Evolutionary conservation across 2,888 invertebrate species (phyloP).

Genomic region (Rugalucina vietnamica): DNA sequence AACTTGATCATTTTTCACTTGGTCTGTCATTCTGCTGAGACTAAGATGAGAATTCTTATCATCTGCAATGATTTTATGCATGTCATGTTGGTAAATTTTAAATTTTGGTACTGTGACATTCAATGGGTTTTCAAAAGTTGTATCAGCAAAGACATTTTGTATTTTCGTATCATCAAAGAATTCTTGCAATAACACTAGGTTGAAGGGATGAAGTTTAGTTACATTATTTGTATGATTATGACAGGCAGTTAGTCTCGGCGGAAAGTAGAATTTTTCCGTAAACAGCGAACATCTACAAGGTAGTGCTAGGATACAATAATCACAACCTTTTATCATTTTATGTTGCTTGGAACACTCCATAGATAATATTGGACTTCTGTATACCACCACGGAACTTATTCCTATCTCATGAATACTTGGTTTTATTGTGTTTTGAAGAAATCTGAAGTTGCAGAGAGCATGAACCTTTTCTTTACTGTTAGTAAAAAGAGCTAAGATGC

Average conservation of each 20-base stretch:
- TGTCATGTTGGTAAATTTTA: slow-evolving; percentile 38
- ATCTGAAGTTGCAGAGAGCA: slow-evolving; percentile 18
- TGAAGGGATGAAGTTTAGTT: slow-evolving; percentile 40
- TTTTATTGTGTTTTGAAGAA: slow-evolving; percentile 1
- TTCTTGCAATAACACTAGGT: slow-evolving; percentile 34
- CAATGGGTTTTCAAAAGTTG: slow-evolving; percentile 16
- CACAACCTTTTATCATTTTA: slow-evolving; percentile 23
- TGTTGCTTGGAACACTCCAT: slow-evolving; percentile 6
- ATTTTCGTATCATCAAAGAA: slow-evolving; percentile 30
- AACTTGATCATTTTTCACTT: slow-evolving; percentile 29
- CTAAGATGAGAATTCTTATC: slow-evolving; percentile 31
- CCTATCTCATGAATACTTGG: slow-evolving; percentile 15
- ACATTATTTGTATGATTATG: not conserved
- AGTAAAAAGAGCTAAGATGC: no score
- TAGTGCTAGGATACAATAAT: slow-evolving; percentile 19
- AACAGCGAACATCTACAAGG: slow-evolving; percentile 12
- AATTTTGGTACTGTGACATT: slow-evolving; percentile 38
- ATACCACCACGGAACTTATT: slow-evolving; percentile 1
- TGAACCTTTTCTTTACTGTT: not conserved
- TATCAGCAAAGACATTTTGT: slow-evolving; percentile 25
- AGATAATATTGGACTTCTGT: not conserved
- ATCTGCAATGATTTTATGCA: slow-evolving; percentile 17
- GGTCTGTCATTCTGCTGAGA: slow-evolving; percentile 18
- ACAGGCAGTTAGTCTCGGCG: slow-evolving; percentile 14
- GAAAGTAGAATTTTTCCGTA: not conserved